Evolutionary conservation across 2,797 vertebrate species (phyloP).

Genomic region (Spheniscus humboldti): DNA sequence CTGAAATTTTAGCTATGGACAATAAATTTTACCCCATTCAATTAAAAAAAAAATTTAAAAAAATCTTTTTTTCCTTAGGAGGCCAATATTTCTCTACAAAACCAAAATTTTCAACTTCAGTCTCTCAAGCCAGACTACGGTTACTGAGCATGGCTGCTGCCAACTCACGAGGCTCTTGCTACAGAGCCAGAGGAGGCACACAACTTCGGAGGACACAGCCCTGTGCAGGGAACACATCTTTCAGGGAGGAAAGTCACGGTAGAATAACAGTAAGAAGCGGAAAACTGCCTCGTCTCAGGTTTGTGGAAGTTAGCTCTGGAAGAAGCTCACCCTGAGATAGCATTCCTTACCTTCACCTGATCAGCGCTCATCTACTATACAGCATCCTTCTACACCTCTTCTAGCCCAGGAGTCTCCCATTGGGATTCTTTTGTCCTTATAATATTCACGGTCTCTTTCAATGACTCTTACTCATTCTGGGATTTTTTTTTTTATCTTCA

Average conservation of each 20-base stretch:
- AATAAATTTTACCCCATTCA: background rate
- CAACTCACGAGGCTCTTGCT: background rate
- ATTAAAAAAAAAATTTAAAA: background rate
- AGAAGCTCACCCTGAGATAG: background rate
- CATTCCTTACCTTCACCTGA: background rate
- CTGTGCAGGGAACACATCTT: accelerated
- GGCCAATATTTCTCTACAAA: background rate
- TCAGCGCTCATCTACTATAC: accelerated
- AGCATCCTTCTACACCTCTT: background rate
- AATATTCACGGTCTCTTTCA: background rate
- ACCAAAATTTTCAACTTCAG: background rate
- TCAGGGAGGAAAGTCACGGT: background rate
- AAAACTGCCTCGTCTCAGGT: accelerated
- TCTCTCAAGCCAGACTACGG: background rate
- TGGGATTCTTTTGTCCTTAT: background rate
- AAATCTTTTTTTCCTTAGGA: background rate
- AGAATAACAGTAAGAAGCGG: background rate
- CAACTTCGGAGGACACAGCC: accelerated
- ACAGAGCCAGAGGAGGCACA: background rate
- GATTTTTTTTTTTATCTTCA: background rate
- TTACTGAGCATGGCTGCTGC: background rate
- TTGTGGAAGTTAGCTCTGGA: accelerated
- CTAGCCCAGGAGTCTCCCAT: background rate
- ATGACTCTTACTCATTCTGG: background rate
- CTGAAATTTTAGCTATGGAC: background rate